These are phyloP conservation scores for Dynastes hyllus DNA, from an alignment of 2,888 invertebrate species.

Conservation along the genomic window DNA sequence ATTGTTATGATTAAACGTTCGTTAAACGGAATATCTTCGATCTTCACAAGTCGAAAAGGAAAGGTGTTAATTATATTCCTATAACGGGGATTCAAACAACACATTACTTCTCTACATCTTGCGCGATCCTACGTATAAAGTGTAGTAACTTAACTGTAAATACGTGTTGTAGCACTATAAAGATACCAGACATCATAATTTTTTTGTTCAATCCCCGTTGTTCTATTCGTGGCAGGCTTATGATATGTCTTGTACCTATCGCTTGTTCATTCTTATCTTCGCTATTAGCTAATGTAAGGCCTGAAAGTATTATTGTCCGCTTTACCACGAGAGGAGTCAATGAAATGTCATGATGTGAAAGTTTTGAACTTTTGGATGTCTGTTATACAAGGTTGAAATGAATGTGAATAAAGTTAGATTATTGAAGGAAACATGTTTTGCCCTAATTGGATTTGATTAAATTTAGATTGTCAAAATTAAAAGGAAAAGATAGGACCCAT, in stretches of 20 bases:
- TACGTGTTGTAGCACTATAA: neutral
- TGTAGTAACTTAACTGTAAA: constrained; percentile 9
- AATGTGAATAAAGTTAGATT: too few relatives aligned
- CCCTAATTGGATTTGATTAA: too few relatives aligned
- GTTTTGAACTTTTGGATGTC: too few relatives aligned
- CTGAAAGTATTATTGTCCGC: too few relatives aligned
- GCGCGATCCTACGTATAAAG: neutral
- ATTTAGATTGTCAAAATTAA: too few relatives aligned
- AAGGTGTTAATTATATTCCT: constrained; percentile 43
- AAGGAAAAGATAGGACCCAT: too few relatives aligned
- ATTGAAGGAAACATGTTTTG: too few relatives aligned
- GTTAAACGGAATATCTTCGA: constrained; percentile 43
- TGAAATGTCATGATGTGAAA: too few relatives aligned
- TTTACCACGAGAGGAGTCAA: too few relatives aligned
- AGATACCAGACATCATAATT: neutral
- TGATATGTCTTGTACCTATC: neutral
- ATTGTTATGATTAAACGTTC: constrained; percentile 41
- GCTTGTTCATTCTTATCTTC: neutral
- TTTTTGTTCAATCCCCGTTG: neutral
- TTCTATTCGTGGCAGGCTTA: neutral
- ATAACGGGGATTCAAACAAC: constrained; percentile 20
- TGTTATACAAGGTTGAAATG: too few relatives aligned
- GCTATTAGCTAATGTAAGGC: too few relatives aligned
- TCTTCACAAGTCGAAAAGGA: constrained; percentile 23
- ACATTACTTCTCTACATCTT: neutral